Evolutionary conservation across 2,888 invertebrate genomes (phyloP), one percentile per base, ranked within the genome.

Genomic region (Patella caerulea): DNA sequence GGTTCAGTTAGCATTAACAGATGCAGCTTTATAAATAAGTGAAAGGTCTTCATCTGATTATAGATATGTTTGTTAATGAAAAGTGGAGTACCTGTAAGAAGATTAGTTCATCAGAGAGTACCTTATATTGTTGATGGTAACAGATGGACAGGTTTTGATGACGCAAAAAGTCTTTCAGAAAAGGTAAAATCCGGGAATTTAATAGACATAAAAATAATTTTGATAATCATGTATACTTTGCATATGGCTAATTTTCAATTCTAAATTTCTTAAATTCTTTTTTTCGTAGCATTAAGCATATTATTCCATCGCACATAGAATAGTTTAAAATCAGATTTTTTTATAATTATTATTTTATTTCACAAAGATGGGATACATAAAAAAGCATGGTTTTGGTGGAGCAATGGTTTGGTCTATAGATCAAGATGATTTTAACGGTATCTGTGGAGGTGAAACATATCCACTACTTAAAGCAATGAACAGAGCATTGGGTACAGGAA

Each of bases 121-220:
- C 97, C 97, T 17, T 98, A 98, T 70, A 54, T 56, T 2, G 29
- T 78, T 4, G 78, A 77, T 17, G 74, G 73, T 14, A 52, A 73
- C 52, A 74, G 75, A n/a, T 82, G 82, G 82, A 78, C 77, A 3
- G 77, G 80, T 15, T 82, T 79, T 78, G 82, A 82, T 56, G 77
- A 81, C 34, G 76, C 72, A 11, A 17, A 72, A 54, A 79, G 81
- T 78, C 70, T 82, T 11, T 56, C 73, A 52, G 54, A 73, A 59
- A 82, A 81, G 79, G 81, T 79, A 77, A 1, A 12, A 29, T 34
- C 0, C 34, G 5, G 34, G 0, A 45, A 45, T 45, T 45, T 9
- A 45, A 45, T 45, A 45, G 45, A 45, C 5, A 45, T 45, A 45
- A 45, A 45, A 45, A 34, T 2, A 34, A 34, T 34, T 34, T 34